A percentile compares a stretch with the other conserved stretches of the same genome.
Evolutionary conservation across 2,113 vertebrate genomes (phyloP).

Genomic region (Stercorarius parasiticus): DNA sequence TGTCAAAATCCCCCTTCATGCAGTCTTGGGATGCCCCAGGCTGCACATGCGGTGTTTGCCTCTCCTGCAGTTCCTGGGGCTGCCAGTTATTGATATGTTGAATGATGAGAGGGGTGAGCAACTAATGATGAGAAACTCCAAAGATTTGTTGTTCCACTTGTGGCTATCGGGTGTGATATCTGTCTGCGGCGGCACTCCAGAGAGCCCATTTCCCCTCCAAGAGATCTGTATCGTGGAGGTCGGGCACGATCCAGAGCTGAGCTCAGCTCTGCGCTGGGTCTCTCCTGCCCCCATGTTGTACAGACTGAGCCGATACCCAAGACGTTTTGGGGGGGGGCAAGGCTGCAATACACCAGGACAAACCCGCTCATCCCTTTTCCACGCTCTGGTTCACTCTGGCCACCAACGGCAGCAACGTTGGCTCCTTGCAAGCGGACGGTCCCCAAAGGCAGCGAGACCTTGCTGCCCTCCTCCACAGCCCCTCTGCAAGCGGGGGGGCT

Average conservation of each 20-base stretch:
- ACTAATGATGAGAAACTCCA: not conserved
- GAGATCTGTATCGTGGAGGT: not conserved
- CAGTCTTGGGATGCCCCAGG: not conserved
- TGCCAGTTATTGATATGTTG: not conserved
- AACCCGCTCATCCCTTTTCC: not conserved
- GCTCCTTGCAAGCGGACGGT: not conserved
- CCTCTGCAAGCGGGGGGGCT: not conserved
- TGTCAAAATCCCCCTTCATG: not conserved
- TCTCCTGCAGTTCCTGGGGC: not conserved
- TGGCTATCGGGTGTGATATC: not conserved
- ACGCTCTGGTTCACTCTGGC: not conserved
- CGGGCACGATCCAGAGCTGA: not conserved
- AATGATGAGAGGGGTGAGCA: not conserved
- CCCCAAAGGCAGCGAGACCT: not conserved
- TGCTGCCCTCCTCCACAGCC: not conserved
- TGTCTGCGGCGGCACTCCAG: not conserved
- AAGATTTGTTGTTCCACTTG: not conserved
- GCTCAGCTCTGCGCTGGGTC: not conserved
- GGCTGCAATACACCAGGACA: not conserved
- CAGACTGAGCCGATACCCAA: not conserved
- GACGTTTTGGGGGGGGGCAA: not conserved
- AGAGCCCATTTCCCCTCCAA: not conserved
- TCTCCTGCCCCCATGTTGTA: fast-evolving
- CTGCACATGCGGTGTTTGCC: not conserved
- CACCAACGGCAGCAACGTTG: fast-evolving